Evolutionary conservation across 2,797 vertebrate genomes (phyloP), one percentile per base, ranked within the genome.

Genomic region (Clarias pachynema): DNA sequence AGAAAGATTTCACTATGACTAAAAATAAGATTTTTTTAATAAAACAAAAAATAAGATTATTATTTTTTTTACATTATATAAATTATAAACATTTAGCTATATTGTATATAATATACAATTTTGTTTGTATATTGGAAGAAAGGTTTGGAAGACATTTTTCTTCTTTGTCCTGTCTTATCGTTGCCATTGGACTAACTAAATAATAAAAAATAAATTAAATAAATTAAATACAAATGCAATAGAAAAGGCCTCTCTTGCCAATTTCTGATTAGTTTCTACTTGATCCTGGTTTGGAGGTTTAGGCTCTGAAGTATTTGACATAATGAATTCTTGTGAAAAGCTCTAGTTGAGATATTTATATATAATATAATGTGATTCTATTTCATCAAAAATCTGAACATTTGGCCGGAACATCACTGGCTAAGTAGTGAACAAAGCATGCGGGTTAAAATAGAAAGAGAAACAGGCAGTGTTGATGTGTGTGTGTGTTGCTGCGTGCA

Each of bases 351-450:
- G 49, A 49, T 16, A 49, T 29, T 31, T 29, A 15, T 18, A 56
- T 75, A 56, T 56, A 2, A 49, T 49, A 49, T 49, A 49, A 49
- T 44, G 40, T 49, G 12, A 59, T 31, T 31, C 3, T 60, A 24
- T 60, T 60, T n/a, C 1, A 34, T 22, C 24, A 0, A 78, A 20
- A 22, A 24, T 26, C 2, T 2, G 12, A 37, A 8, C 12, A 40
- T 79, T n/a, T 79, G 57, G 31, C 31, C 12, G 8, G 63, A 56
- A 56, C 63, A 66, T 53, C 62, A 53, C 16, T 31, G 63, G 18
- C 75, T 65, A 72, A 59, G 66, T 24, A 70, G 53, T 26, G 56
- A 82, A 59, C 66, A 59, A 63, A 70, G 56, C 20, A 83, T 3
- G 8, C 10, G 31, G 31, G 29, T 73, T 83, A 82, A 60, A 82